These are phyloP conservation scores for Eilema sororculum DNA, from an alignment of 2,888 invertebrate genomes.

Conservation along the genomic window DNA sequence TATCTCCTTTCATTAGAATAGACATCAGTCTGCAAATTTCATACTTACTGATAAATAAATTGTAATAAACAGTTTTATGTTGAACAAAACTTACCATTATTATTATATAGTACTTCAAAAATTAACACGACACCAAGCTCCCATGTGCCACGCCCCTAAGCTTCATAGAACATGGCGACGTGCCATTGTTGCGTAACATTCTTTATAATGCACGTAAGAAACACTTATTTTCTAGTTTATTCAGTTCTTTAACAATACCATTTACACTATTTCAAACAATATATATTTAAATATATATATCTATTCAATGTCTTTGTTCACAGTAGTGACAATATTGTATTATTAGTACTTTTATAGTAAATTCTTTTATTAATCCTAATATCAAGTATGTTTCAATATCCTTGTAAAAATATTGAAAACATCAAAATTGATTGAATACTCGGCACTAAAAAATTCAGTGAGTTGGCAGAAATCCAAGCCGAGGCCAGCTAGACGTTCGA, in stretches of 20 bases:
- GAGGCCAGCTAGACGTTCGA: slow-evolving; percentile 59
- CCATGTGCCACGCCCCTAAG: slow-evolving; percentile 73
- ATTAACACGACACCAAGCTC: slow-evolving; percentile 60
- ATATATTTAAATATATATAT: slow-evolving; percentile 24
- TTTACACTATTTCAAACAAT: slow-evolving; percentile 51
- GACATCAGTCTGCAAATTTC: background rate
- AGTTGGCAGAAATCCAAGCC: slow-evolving; percentile 61
- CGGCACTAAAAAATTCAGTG: slow-evolving; percentile 50
- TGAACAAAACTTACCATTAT: slow-evolving; percentile 75
- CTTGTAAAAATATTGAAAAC: slow-evolving; percentile 7
- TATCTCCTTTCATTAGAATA: background rate
- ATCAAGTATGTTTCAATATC: slow-evolving; percentile 8
- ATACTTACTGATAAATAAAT: slow-evolving; percentile 1
- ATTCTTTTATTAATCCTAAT: slow-evolving; percentile 29
- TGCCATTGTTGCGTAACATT: slow-evolving; percentile 53
- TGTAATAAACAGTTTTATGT: slow-evolving; percentile 19
- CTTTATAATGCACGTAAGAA: slow-evolving; percentile 51
- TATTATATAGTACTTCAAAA: slow-evolving; percentile 57
- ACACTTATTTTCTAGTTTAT: slow-evolving; percentile 57
- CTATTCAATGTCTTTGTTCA: slow-evolving; percentile 38
- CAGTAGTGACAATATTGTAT: slow-evolving; percentile 31
- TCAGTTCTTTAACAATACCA: slow-evolving; percentile 50
- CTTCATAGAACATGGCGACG: slow-evolving; percentile 78
- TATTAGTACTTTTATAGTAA: slow-evolving; percentile 15
- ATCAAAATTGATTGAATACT: slow-evolving; percentile 29